phyloP scores from a whole-genome alignment of 2,113 vertebrate species.

The Nibea coibor region DNA sequence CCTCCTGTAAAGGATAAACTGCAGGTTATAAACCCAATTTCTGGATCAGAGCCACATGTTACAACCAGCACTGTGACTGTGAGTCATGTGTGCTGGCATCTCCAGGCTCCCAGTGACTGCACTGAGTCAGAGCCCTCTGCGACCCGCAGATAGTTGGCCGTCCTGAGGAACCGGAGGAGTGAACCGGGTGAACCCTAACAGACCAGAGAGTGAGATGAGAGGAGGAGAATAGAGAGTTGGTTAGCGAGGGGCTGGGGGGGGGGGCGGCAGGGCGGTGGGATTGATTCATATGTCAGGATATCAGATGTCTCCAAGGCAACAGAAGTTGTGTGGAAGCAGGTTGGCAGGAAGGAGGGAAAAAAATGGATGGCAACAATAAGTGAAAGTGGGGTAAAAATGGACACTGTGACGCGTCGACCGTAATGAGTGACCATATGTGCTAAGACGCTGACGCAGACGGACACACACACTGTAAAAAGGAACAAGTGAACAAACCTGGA shows the following conservation, averaged over 20 bases:
- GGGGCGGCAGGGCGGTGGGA: background rate
- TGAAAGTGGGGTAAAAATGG: constrained; percentile 54
- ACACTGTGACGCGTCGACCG: constrained; percentile 35
- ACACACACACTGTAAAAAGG: background rate
- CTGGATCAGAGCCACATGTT: constrained; percentile 34
- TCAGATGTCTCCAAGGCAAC: constrained; percentile 73
- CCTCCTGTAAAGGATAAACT: constrained; percentile 10
- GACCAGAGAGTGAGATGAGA: constrained; percentile 27
- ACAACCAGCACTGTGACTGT: background rate
- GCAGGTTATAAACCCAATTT: background rate
- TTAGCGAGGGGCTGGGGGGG: background rate
- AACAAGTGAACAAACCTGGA: constrained; percentile 3
- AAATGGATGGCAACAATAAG: constrained; percentile 67
- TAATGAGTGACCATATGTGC: constrained; percentile 7
- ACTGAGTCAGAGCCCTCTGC: background rate
- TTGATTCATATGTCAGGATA: constrained; percentile 64
- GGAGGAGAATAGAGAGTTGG: constrained; percentile 14
- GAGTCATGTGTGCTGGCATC: constrained; percentile 22
- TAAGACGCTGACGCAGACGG: background rate
- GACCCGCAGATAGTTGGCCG: constrained; percentile 9
- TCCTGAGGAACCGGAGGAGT: background rate
- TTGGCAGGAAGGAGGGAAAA: constrained; percentile 37
- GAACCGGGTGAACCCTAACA: constrained; percentile 20
- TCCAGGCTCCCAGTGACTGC: background rate
- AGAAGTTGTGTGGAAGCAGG: constrained; percentile 44